Percentiles rank a stretch among this genome's conserved stretches.
These are phyloP conservation scores for Aegotheles bennettii DNA, from an alignment of 2,113 vertebrate species.

Conservation along the genomic window DNA sequence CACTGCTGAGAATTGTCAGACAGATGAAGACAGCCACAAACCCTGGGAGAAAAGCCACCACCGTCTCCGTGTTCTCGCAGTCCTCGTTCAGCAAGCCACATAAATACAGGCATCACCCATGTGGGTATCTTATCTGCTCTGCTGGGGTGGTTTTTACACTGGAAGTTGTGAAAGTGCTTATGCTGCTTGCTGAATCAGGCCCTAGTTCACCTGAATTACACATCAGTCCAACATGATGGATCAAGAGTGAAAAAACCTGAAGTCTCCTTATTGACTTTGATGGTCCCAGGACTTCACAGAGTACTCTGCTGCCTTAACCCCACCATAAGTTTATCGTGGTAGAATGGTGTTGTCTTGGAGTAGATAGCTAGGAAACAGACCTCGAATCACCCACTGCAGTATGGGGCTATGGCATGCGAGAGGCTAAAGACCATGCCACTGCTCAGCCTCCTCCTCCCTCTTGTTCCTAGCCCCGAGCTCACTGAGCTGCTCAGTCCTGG, in stretches of 20 bases:
- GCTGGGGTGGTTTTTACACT: neutral
- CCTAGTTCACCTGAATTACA: neutral
- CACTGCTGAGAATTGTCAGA: neutral
- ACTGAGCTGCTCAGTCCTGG: neutral
- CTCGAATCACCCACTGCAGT: neutral
- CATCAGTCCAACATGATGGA: neutral
- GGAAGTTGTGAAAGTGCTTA: neutral
- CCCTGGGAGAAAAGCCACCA: neutral
- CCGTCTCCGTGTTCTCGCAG: neutral
- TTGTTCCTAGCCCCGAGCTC: neutral
- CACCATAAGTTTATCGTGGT: neutral
- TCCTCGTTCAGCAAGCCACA: neutral
- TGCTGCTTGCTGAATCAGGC: neutral
- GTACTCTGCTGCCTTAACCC: neutral
- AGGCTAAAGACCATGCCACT: neutral
- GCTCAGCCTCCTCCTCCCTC: neutral
- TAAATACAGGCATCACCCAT: neutral
- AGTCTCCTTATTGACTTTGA: neutral
- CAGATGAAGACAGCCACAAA: neutral
- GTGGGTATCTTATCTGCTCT: neutral
- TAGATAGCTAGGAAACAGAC: neutral
- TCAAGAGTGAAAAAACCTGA: neutral
- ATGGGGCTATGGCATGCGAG: neutral
- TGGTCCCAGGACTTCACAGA: fast-evolving
- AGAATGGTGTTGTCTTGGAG: neutral